A percentile compares a stretch with the other conserved stretches of the same genome.
Evolutionary conservation across 2,888 invertebrate genomes (phyloP).

Genomic region (Litoditis marina): DNA sequence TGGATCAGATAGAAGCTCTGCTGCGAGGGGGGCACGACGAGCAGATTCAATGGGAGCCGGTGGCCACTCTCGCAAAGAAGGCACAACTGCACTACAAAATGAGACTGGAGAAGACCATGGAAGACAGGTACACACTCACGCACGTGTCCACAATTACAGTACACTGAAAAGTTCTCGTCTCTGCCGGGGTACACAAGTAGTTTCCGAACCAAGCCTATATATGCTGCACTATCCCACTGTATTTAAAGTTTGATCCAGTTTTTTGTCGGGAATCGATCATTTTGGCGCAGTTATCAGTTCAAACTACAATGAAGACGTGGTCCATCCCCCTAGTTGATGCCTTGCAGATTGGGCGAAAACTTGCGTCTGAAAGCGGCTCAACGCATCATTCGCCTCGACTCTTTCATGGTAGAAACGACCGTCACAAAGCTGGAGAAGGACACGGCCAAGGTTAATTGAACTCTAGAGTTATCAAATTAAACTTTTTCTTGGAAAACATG

Average conservation of each 20-base stretch:
- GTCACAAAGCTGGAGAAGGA: slow-evolving; percentile 55
- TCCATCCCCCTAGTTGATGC: not conserved
- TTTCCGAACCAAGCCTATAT: too few species aligned
- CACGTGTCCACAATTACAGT: not conserved
- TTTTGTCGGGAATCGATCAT: not conserved
- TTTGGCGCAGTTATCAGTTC: not conserved
- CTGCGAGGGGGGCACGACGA: slow-evolving; percentile 7
- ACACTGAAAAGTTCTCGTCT: too few species aligned
- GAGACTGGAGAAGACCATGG: slow-evolving; percentile 44
- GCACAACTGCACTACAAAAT: slow-evolving; percentile 53
- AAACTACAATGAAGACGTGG: not conserved
- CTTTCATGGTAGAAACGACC: slow-evolving; percentile 55
- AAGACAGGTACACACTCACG: slow-evolving; percentile 35
- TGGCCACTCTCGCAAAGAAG: slow-evolving; percentile 46
- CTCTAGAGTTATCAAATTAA: too few species aligned
- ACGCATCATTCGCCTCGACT: slow-evolving; percentile 55
- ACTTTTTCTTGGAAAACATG: too few species aligned
- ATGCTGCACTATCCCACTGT: too few species aligned
- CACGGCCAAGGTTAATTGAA: slow-evolving; percentile 34
- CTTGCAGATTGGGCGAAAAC: slow-evolving; percentile 51
- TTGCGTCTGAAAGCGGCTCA: slow-evolving; percentile 55
- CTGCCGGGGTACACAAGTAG: too few species aligned
- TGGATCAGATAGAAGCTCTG: slow-evolving; percentile 40
- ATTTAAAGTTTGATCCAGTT: too few species aligned
- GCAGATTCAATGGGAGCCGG: slow-evolving; percentile 41